A percentile compares a stretch with the other conserved stretches of the same genome.
Evolutionary conservation across 2,113 vertebrate species (phyloP).

Genomic region (Petroica traversi): DNA sequence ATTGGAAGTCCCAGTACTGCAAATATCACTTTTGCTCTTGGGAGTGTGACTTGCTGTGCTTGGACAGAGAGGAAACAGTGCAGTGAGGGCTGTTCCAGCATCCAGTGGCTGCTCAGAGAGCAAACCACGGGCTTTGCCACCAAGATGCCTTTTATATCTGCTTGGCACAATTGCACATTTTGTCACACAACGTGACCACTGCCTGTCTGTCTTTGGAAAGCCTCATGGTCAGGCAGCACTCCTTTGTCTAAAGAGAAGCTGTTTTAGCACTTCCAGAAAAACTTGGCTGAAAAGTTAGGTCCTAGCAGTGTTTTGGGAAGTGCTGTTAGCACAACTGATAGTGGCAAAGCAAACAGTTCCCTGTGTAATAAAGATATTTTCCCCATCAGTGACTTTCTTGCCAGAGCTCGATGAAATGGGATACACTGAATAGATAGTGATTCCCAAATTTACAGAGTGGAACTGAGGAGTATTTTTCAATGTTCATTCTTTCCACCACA

Average conservation of each 20-base stretch:
- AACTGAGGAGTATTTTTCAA: background rate
- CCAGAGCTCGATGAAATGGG: background rate
- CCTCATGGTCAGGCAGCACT: background rate
- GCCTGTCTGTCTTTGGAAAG: background rate
- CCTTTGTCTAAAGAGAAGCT: background rate
- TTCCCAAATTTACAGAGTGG: background rate
- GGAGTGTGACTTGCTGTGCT: background rate
- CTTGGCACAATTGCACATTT: background rate
- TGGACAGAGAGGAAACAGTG: background rate
- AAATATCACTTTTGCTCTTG: background rate
- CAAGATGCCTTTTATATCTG: background rate
- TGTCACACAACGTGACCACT: background rate
- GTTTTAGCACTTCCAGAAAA: background rate
- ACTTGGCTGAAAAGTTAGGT: background rate
- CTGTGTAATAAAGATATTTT: background rate
- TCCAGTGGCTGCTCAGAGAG: background rate
- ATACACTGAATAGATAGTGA: background rate
- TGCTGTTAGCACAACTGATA: background rate
- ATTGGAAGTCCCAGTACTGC: background rate
- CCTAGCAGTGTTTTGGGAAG: background rate
- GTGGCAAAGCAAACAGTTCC: background rate
- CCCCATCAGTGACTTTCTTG: background rate
- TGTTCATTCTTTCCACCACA: background rate
- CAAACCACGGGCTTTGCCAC: background rate
- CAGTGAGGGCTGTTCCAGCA: background rate